phyloP scores from a whole-genome alignment of 2,888 invertebrate genomes.

The Xanthostigma xanthostigma region DNA sequence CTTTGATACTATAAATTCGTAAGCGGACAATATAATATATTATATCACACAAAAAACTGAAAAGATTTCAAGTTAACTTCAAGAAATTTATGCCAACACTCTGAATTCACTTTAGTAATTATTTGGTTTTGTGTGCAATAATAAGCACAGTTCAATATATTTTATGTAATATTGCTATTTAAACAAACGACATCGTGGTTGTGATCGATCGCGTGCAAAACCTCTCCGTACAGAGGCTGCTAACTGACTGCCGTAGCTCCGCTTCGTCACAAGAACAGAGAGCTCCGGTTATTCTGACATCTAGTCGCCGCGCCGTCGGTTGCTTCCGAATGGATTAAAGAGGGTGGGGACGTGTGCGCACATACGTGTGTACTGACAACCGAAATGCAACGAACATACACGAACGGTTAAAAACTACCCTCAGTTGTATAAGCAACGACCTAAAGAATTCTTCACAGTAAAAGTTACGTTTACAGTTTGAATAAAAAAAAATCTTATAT shows the following conservation, averaged over 20 bases:
- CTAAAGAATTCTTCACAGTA: background rate
- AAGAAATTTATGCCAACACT: too few relatives aligned
- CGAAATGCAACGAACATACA: background rate
- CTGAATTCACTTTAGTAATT: too few relatives aligned
- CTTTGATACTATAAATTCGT: background rate
- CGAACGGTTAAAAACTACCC: slow-evolving; percentile 3
- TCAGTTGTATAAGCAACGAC: background rate
- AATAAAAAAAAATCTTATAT: too few relatives aligned
- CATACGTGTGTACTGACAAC: background rate
- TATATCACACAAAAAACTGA: too few relatives aligned
- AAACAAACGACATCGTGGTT: background rate
- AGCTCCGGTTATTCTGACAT: background rate
- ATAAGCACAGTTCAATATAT: too few relatives aligned
- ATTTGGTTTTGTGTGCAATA: too few relatives aligned
- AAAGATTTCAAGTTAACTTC: too few relatives aligned
- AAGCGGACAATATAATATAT: too few relatives aligned
- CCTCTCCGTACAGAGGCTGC: background rate
- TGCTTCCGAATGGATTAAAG: background rate
- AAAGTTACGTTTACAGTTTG: background rate
- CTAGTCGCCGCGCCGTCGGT: background rate
- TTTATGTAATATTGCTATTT: too few relatives aligned
- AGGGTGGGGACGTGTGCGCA: background rate
- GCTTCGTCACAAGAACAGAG: background rate
- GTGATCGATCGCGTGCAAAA: background rate
- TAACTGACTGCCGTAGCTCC: slow-evolving; percentile 3